Evolutionary conservation across 37 sponge, comb jelly and placozoan species (phyloP).

Genomic region (Bolinopsis microptera): DNA sequence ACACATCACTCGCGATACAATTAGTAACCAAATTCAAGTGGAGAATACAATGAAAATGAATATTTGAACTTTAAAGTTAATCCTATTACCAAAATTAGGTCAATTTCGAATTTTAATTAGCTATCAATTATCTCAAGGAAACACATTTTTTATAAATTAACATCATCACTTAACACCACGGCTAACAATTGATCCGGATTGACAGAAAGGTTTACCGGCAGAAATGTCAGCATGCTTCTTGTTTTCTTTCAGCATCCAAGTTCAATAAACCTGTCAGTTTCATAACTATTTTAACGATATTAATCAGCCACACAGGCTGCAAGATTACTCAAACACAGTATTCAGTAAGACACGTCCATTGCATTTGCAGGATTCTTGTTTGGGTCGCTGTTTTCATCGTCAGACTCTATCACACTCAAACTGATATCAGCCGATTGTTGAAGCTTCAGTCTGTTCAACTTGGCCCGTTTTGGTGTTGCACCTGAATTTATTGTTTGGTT

Average conservation of each 20-base stretch:
- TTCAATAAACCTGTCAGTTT: too few species aligned
- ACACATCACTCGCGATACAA: neutral
- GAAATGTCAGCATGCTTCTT: too few species aligned
- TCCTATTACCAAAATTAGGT: neutral
- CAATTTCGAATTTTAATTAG: too few species aligned
- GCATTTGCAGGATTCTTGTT: neutral
- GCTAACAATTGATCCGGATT: too few species aligned
- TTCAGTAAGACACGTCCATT: neutral
- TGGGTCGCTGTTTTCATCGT: slow-evolving; percentile 28
- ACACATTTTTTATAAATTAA: too few species aligned
- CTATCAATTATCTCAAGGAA: too few species aligned
- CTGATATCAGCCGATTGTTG: slow-evolving; percentile 10
- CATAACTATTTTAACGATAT: too few species aligned
- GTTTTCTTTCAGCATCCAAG: too few species aligned
- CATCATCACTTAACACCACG: too few species aligned
- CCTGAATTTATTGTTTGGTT: slow-evolving; percentile 6
- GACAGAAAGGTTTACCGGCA: too few species aligned
- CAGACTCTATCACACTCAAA: neutral
- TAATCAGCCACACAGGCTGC: too few species aligned
- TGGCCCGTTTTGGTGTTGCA: slow-evolving; percentile 12
- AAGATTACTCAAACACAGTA: too few species aligned
- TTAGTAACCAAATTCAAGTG: neutral
- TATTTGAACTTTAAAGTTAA: neutral
- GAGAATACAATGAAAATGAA: neutral
- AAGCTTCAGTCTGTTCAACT: slow-evolving; percentile 23